Base-by-base conservation (phyloP, 2,888 invertebrate genomes). In the Agrochola lota region DNA sequence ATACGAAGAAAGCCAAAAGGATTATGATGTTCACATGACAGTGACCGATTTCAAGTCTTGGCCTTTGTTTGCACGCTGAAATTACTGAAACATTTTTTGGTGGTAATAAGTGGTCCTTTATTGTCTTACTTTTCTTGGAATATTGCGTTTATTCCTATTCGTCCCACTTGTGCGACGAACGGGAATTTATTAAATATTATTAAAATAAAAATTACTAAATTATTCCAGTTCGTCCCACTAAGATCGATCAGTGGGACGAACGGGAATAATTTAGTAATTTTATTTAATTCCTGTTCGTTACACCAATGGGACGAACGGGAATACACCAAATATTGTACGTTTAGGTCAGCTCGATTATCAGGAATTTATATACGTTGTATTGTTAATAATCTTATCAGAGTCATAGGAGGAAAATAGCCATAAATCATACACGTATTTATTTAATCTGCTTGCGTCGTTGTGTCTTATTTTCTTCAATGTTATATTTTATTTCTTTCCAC, bases 11-110 rank as follows among this genome's bases (percentile, higher is more conserved):
- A 49, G 17, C 40, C 40, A 55, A 81, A 81, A 67, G 82, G 83
- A 67, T 62, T 82, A 62, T 55, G 60, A 81, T 67, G 75, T 75
- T 81, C 26, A 55, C 55, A 20, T 76, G n/a, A n/a, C 30, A 67
- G 40, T 60, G 40, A 57, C n/a, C 49, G 40, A 76, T 82, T 57
- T 82, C 26, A 46, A 62, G 46, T 66, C 26, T 62, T 63, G 35
- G 15, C 26, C 11, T 8, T 35, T 66, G 40, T 71, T 83, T 66
- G 26, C 17, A 17, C 5, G 35, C 35, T 35, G 35, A 35, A 35
- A 35, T 35, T 35, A 35, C 35, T 35, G 35, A 35, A 35, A 35
- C 5, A 35, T 35, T 35, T 35, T 35, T 12, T 2, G 49, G 4
- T 57, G 49, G 59, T 43, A 66, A 83, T 77, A 17, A 52, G 43